Conservation (phyloP, 1,140 invertebrate genomes). For the Leptinotarsa texana region DNA sequence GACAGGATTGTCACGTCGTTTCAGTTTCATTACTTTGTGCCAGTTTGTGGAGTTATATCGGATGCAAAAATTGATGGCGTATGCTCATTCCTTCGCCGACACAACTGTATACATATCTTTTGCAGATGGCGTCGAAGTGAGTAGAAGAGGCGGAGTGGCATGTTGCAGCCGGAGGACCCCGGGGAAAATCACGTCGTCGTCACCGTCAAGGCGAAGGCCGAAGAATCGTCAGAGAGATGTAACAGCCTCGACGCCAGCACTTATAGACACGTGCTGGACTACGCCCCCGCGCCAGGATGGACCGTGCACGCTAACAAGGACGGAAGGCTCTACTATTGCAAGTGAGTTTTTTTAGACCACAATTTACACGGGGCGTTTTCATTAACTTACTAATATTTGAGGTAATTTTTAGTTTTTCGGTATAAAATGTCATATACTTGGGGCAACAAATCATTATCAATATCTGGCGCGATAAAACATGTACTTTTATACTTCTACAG, state of each 20-base stretch:
- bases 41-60: too few species aligned
- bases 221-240: background rate
- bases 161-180: conserved; percentile 12
- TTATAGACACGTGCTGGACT: conserved; percentile 49
- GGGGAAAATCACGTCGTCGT: background rate
- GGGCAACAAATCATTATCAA: too few species aligned
- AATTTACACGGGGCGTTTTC: too few species aligned
- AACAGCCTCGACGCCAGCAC: conserved; percentile 27
- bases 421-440: too few species aligned
- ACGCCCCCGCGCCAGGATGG: conserved; percentile 63
- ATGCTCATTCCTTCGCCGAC: too few species aligned
- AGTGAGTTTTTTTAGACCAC: conserved; percentile 63
- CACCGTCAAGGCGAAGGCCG: background rate
- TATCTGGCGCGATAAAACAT: too few species aligned
- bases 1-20: too few species aligned
- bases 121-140: conserved; percentile 2
- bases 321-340: conserved; percentile 78
- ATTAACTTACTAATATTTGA: too few species aligned
- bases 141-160: background rate
- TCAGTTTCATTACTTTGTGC: too few species aligned
- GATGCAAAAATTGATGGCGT: too few species aligned
- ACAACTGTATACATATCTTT: background rate
- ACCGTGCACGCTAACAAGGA: conserved; percentile 73
- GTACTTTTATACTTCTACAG: too few species aligned
- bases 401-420: too few species aligned